A percentile compares a stretch with the other conserved stretches of the same genome.
Evolutionary conservation across 2,113 vertebrate species (phyloP).

Genomic region (Panthera uncia): DNA sequence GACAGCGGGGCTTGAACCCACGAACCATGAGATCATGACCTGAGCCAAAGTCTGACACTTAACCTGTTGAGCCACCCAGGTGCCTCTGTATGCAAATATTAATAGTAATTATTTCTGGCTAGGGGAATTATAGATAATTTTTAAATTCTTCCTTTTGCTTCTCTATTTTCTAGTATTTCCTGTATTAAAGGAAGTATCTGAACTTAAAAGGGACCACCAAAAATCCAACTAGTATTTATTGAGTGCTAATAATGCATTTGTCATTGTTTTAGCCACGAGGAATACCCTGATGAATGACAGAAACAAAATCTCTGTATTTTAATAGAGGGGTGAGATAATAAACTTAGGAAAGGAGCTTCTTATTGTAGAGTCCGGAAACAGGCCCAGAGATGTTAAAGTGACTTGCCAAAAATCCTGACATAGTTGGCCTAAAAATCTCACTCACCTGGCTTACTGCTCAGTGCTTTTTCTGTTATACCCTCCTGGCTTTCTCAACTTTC

Average conservation of each 20-base stretch:
- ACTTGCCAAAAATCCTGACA: not conserved
- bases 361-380: constrained; percentile 21
- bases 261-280: not conserved
- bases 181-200: not conserved
- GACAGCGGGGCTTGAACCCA: no score
- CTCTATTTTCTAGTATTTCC: constrained; percentile 3
- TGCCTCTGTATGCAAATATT: not conserved
- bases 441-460: not conserved
- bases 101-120: not conserved
- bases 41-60: no score
- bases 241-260: not conserved
- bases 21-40: no score
- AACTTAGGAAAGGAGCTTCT: not conserved
- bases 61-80: no score
- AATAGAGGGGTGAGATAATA: not conserved
- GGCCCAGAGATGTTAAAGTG: not conserved
- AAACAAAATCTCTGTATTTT: not conserved
- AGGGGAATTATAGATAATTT: not conserved
- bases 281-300: not conserved
- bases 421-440: not conserved
- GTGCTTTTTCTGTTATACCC: not conserved
- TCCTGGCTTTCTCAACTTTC: not conserved
- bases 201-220: not conserved
- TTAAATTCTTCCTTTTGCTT: not conserved
- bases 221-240: not conserved